A percentile compares a stretch with the other conserved stretches of the same genome.
Conservation (phyloP, 2,797 vertebrate species). For the Antennarius maculatus region DNA sequence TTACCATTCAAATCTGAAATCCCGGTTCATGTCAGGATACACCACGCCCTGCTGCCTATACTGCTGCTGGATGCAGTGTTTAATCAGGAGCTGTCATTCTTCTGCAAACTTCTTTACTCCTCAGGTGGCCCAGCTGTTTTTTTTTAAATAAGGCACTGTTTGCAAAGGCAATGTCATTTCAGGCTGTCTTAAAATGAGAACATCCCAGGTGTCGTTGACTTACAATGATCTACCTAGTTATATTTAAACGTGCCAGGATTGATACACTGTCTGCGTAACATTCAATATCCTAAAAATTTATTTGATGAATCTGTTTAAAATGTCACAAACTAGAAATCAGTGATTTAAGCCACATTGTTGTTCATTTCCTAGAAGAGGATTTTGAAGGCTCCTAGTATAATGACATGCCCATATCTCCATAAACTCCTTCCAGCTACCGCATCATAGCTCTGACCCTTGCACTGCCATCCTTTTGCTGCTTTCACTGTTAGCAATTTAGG, state of each 20-base stretch:
- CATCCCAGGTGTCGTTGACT: slow-evolving; percentile 28
- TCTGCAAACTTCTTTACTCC: slow-evolving; percentile 28
- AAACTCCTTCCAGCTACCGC: slow-evolving; percentile 44
- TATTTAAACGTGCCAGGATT: slow-evolving; percentile 23
- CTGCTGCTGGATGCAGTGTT: slow-evolving; percentile 46
- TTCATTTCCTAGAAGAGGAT: slow-evolving; percentile 8
- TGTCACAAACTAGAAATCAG: slow-evolving; percentile 19
- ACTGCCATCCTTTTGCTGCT: slow-evolving; percentile 52
- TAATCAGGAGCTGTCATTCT: slow-evolving; percentile 49
- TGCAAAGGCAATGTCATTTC: slow-evolving; percentile 29
- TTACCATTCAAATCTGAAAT: not conserved
- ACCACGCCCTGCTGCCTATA: slow-evolving; percentile 58
- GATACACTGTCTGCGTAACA: slow-evolving; percentile 10
- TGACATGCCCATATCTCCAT: slow-evolving; percentile 50
- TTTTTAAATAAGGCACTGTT: slow-evolving; percentile 44
- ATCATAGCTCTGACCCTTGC: slow-evolving; percentile 58
- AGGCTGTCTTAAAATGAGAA: slow-evolving; percentile 4
- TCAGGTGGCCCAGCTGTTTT: slow-evolving; percentile 46
- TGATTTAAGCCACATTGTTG: slow-evolving; percentile 7
- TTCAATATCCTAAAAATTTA: slow-evolving; percentile 21
- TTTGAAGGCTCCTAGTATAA: slow-evolving; percentile 39
- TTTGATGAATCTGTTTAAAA: slow-evolving; percentile 5
- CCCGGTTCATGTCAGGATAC: slow-evolving; percentile 47
- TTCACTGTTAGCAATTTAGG: slow-evolving; percentile 72
- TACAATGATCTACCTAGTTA: slow-evolving; percentile 9